These are phyloP conservation scores for Harmothoe impar DNA, from an alignment of 2,888 invertebrate genomes.

Conservation along the genomic window DNA sequence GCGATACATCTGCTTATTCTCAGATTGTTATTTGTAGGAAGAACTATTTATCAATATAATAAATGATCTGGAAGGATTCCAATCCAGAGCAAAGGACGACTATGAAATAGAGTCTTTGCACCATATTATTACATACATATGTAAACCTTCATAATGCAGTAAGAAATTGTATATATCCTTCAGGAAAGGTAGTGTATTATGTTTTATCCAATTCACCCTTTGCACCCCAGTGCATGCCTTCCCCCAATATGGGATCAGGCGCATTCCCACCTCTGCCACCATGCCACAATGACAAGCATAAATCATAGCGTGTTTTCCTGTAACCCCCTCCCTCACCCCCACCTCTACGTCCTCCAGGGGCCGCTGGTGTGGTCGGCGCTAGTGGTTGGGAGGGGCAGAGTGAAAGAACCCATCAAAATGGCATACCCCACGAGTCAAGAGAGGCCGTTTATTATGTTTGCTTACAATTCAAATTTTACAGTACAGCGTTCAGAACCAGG, in stretches of 20 bases:
- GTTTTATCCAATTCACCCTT: not conserved
- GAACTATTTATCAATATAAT: too few relatives aligned
- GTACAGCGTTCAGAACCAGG: not conserved
- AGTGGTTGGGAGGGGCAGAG: not conserved
- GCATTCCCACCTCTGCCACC: not conserved
- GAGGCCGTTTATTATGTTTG: conserved; percentile 10
- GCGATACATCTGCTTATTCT: too few relatives aligned
- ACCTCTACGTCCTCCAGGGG: not conserved
- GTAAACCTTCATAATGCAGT: too few relatives aligned
- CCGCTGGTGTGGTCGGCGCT: not conserved
- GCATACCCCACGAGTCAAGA: conserved; percentile 11
- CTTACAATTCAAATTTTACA: conserved; percentile 3
- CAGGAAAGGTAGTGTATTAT: too few relatives aligned
- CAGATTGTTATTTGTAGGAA: too few relatives aligned
- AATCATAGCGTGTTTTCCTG: not conserved
- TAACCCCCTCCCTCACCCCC: not conserved
- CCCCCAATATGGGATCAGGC: not conserved
- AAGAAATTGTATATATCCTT: too few relatives aligned
- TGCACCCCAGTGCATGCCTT: not conserved
- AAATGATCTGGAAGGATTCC: too few relatives aligned
- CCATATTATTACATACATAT: too few relatives aligned
- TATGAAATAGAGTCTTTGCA: too few relatives aligned
- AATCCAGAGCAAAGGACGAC: too few relatives aligned
- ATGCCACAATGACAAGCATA: conserved; percentile 18
- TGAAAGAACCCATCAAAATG: conserved; percentile 1